Evolutionary conservation across 1,140 invertebrate genomes (phyloP).

Genomic region (fruit fly (Drosophila melanogaster)): DNA sequence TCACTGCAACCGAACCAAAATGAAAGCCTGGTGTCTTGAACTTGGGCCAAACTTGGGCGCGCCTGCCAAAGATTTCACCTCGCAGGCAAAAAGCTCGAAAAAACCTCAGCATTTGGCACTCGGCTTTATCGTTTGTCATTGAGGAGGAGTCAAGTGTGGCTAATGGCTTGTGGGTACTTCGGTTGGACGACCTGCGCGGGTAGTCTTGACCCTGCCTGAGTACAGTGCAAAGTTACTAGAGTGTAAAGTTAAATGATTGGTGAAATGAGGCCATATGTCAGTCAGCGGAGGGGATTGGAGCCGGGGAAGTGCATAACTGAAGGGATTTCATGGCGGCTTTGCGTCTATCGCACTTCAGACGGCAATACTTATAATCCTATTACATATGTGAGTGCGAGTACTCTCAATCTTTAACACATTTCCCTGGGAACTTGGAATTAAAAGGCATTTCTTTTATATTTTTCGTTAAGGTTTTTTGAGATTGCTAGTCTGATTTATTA

Average conservation of each 20-base stretch:
- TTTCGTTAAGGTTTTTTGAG: no score
- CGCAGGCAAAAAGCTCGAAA: conserved; percentile 36
- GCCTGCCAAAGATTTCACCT: conserved; percentile 54
- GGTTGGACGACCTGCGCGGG: conserved; percentile 1
- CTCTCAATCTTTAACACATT: conserved; percentile 10
- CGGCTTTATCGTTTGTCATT: conserved; percentile 46
- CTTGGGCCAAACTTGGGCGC: conserved; percentile 53
- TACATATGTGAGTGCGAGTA: conserved; percentile 3
- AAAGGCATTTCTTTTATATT: no score
- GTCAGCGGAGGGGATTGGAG: not conserved
- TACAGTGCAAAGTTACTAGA: conserved; percentile 71
- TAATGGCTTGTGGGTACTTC: conserved; percentile 29
- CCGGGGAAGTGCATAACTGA: conserved; percentile 29
- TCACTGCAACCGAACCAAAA: conserved; percentile 38
- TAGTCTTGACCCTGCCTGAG: conserved; percentile 71
- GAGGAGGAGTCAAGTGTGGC: conserved; percentile 51
- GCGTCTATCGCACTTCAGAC: conserved; percentile 2
- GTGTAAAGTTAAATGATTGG: conserved; percentile 82
- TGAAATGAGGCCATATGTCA: conserved; percentile 70
- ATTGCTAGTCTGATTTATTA: no score
- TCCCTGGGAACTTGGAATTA: not conserved
- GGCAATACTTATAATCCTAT: conserved; percentile 26
- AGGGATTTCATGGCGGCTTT: conserved; percentile 32
- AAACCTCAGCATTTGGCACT: conserved; percentile 42
- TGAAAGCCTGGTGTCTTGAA: conserved; percentile 47